These are phyloP conservation scores for Todus mexicanus DNA, from an alignment of 2,797 vertebrate genomes.

Conservation along the genomic window DNA sequence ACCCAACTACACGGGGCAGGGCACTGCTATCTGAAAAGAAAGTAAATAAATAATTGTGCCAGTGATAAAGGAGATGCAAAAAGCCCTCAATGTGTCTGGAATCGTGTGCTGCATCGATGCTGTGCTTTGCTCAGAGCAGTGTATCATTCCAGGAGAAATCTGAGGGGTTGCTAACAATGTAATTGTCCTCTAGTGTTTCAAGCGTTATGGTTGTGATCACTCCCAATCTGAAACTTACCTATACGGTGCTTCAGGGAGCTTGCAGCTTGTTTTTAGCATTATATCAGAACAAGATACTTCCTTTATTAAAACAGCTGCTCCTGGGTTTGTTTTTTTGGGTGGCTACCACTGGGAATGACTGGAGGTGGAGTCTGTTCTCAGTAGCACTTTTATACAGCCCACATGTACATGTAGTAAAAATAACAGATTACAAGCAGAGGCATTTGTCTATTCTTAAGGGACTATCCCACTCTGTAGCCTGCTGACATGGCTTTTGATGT, in stretches of 20 bases:
- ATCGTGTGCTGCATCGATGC: not conserved
- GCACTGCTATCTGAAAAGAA: not conserved
- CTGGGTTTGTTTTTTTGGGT: not conserved
- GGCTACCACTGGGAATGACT: not conserved
- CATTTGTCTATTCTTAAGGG: not conserved
- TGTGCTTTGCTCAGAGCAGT: not conserved
- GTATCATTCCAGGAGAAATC: not conserved
- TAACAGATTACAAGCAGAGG: not conserved
- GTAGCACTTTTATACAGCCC: not conserved
- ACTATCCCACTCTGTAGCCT: not conserved
- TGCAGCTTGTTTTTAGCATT: not conserved
- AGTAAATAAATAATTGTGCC: not conserved
- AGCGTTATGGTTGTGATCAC: rapidly evolving
- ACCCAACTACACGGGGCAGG: no score
- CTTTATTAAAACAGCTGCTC: not conserved
- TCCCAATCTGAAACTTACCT: not conserved
- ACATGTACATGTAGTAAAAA: not conserved
- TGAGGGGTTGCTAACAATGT: not conserved
- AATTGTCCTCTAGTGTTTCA: not conserved
- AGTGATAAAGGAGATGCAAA: not conserved
- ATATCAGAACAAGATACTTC: not conserved
- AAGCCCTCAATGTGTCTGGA: not conserved
- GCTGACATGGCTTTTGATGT: not conserved
- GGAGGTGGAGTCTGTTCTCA: not conserved
- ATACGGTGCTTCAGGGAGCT: not conserved